Evolutionary conservation across 64 coral and sea anemone genomes (phyloP).

Genomic region (Cladopsammia gracilis): DNA sequence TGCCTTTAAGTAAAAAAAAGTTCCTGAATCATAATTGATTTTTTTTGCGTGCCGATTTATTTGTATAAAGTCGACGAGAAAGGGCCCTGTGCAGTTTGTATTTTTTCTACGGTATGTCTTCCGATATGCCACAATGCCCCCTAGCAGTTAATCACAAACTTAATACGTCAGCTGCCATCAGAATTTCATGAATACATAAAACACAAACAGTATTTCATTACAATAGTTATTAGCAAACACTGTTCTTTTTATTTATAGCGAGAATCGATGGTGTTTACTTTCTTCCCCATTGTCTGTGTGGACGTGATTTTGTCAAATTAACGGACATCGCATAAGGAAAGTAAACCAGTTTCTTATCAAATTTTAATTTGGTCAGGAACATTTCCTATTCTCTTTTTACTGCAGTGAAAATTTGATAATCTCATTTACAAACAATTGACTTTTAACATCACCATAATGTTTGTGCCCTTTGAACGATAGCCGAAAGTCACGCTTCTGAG

Average conservation of each 20-base stretch:
- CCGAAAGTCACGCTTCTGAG: background rate
- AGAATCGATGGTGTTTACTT: background rate
- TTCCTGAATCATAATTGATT: too few species aligned
- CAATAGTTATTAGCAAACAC: background rate
- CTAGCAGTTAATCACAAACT: too few species aligned
- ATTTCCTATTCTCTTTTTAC: background rate
- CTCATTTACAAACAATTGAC: background rate
- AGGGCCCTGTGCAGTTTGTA: too few species aligned
- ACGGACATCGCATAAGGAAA: background rate
- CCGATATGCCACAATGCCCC: too few species aligned
- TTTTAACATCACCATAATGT: background rate
- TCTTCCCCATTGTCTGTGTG: background rate
- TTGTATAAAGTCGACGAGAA: too few species aligned
- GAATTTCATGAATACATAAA: background rate
- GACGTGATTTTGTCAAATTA: background rate
- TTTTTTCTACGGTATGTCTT: too few species aligned
- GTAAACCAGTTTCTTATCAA: background rate
- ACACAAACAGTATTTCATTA: background rate
- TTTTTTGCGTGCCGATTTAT: too few species aligned
- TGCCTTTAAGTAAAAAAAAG: too few species aligned
- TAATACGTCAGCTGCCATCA: background rate
- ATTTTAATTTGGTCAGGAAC: background rate
- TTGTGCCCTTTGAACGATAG: background rate
- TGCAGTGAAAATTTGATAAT: conserved; percentile 1
- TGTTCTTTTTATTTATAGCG: background rate